A percentile compares a stretch with the other conserved stretches of the same genome.
Evolutionary conservation across 2,888 invertebrate species (phyloP).

Genomic region (Imbricaverruca yamaguchii): DNA sequence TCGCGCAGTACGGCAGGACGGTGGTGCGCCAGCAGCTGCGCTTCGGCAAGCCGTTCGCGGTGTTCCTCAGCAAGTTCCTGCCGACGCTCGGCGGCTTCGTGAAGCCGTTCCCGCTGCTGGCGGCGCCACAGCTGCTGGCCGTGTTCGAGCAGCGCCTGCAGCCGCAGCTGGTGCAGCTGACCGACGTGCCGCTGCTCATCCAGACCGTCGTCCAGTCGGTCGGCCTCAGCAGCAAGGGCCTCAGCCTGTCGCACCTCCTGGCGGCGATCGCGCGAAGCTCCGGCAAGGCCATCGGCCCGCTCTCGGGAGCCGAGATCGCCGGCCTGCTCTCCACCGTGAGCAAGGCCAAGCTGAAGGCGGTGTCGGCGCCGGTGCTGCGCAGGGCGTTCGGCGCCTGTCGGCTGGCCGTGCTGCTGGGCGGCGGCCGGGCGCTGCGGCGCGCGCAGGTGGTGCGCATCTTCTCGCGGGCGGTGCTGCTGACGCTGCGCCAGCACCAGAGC

Average conservation of each 20-base stretch:
- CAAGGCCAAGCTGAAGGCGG: not conserved
- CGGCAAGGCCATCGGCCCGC: not conserved
- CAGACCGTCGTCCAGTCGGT: not conserved
- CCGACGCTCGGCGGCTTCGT: not conserved
- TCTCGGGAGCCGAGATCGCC: not conserved
- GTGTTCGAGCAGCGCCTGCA: not conserved
- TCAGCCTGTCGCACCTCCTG: too few relatives aligned
- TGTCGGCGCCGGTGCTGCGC: not conserved
- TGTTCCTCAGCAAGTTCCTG: not conserved
- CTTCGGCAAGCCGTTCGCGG: not conserved
- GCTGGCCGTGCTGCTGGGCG: not conserved
- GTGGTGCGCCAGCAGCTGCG: not conserved
- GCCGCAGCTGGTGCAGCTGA: not conserved
- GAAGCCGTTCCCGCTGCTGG: not conserved
- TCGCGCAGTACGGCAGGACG: not conserved
- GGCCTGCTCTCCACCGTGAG: not conserved
- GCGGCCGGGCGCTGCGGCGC: not conserved
- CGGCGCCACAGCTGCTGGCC: not conserved
- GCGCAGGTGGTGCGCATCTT: not conserved
- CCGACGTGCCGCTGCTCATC: not conserved
- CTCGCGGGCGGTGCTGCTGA: not conserved
- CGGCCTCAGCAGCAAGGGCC: too few relatives aligned
- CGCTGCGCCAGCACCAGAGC: not conserved
- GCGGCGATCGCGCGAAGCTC: too few relatives aligned
- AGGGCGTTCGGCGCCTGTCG: not conserved